Base-by-base conservation (phyloP, 2,888 invertebrate genomes). In the Calameuta idolon region DNA sequence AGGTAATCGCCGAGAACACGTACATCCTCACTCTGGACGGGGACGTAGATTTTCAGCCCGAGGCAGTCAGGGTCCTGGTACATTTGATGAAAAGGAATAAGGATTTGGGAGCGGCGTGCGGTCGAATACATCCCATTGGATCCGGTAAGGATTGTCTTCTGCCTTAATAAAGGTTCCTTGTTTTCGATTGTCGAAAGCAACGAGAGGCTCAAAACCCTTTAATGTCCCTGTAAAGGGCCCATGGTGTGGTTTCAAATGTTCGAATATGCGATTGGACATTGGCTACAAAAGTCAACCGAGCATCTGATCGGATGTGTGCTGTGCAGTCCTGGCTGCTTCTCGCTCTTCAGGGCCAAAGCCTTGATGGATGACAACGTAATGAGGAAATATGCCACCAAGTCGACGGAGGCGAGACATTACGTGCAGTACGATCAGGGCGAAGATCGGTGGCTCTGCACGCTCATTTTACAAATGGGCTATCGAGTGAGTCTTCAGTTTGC, bases 361-460 rank as follows among this genome's bases (percentile, higher is more conserved):
- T 93, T 98, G 34, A 98, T 98, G 97, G 97, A 97, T 85, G 95
- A 97, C 89, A 96, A 96, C 88, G 97, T 98, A 0, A 96, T 98
- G 96, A 95, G 94, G 86, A 96, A 95, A 88, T 98, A 98, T 89
- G 97, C 98, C 0, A 95, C 96, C 0, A 94, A 94, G 82, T 94
- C 96, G 0, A 93, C 93, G 79, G 96, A 97, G 88, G 96, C 98
- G 0, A 93, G 95, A 81, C 97, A 98, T 92, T 97, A 95, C 87
- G 97, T 98, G 33, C 98, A 98, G 90, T 98, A 97, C 89, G 98
- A 98, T 94, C 97, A 98, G 93, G 97, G 98, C n/a, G 98, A 99
- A 91, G 98, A 99, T 92, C 94, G 98, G 82, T 98, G 98, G 98
- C 92, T 98, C 11, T 98, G 98, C 90, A 98, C 98, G 0, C 92